These are phyloP conservation scores for Amia ocellicauda DNA, from an alignment of 2,113 vertebrate genomes.

Conservation along the genomic window DNA sequence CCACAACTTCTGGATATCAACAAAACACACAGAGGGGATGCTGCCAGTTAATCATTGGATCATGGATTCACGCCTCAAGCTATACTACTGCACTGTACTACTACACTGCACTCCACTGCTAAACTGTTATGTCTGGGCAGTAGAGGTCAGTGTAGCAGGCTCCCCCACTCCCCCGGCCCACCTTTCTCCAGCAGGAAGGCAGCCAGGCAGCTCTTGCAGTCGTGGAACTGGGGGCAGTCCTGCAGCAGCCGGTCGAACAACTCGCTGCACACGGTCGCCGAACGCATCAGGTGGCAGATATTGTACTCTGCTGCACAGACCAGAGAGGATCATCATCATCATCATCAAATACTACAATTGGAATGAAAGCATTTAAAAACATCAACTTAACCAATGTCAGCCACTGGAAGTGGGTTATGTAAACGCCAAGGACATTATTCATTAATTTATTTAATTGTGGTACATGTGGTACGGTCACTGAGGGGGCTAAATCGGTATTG, in stretches of 20 bases:
- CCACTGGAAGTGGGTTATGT: neutral
- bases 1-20: slow-evolving; percentile 38
- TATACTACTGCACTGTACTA: no score
- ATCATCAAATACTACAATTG: neutral
- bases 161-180: no score
- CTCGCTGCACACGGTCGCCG: slow-evolving; percentile 63
- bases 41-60: no score
- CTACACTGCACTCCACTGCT: no score
- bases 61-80: no score
- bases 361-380: neutral
- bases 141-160: no score
- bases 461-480: no score
- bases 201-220: slow-evolving; percentile 69
- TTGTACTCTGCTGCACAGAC: slow-evolving; percentile 33
- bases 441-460: no score
- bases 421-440: neutral
- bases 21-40: no score
- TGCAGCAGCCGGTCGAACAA: slow-evolving; percentile 66
- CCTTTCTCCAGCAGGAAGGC: slow-evolving; percentile 76
- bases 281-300: slow-evolving; percentile 66
- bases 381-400: neutral
- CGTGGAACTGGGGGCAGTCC: slow-evolving; percentile 46
- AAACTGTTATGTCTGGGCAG: no score
- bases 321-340: neutral
- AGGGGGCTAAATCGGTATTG: no score